Percentiles rank a stretch among this genome's conserved stretches.
phyloP scores from a whole-genome alignment of 1,140 invertebrate genomes.

The Zelostemma sp. region DNA sequence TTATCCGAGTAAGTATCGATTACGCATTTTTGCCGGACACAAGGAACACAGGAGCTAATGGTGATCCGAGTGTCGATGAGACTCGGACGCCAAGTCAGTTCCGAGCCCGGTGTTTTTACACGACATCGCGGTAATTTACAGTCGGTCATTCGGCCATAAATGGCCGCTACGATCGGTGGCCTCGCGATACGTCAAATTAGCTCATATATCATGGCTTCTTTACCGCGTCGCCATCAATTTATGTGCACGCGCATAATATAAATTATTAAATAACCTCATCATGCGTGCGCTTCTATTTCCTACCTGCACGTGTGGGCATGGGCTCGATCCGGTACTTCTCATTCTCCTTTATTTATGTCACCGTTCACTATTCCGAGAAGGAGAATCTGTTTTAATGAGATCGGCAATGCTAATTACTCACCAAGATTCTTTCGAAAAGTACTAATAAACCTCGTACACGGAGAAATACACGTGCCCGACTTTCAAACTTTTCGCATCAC shows the following conservation, averaged over 20 bases:
- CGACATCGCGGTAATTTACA: constrained; percentile 69
- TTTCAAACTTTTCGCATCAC: too few species aligned
- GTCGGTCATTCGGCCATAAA: constrained; percentile 68
- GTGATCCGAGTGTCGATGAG: constrained; percentile 63
- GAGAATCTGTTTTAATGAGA: constrained; percentile 41
- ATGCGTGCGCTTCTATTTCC: constrained; percentile 38
- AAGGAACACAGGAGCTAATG: too few species aligned
- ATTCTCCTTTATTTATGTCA: constrained; percentile 48
- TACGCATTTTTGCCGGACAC: constrained; percentile 41
- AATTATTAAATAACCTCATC: constrained; percentile 68
- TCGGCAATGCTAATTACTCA: constrained; percentile 42
- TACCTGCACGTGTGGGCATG: constrained; percentile 22
- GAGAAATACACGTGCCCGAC: too few species aligned
- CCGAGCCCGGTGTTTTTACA: constrained; percentile 59
- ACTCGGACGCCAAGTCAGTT: constrained; percentile 56
- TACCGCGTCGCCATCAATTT: constrained; percentile 63
- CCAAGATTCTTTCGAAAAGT: too few species aligned
- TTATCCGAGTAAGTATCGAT: constrained; percentile 31
- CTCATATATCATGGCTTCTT: constrained; percentile 69
- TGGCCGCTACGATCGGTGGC: constrained; percentile 61
- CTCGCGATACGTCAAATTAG: constrained; percentile 70
- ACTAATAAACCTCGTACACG: too few species aligned
- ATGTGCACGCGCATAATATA: constrained; percentile 69
- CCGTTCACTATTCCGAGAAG: constrained; percentile 47
- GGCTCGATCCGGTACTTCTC: constrained; percentile 31